These are phyloP conservation scores for Corynorhinus townsendii DNA, from an alignment of 2,113 vertebrate genomes.

Conservation along the genomic window DNA sequence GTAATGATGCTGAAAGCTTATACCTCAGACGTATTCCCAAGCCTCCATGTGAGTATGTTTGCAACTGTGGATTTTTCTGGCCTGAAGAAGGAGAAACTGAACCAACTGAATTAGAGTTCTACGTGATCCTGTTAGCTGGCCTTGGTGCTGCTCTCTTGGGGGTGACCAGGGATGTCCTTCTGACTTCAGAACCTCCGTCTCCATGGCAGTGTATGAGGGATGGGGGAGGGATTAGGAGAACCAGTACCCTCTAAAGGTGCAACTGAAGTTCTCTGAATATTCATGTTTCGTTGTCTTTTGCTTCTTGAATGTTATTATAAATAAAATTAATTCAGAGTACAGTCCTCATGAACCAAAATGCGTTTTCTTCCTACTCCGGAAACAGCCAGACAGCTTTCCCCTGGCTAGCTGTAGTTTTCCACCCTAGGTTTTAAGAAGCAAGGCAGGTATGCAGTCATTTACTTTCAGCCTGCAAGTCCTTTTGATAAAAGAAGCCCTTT, in stretches of 20 bases:
- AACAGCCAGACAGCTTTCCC: not conserved
- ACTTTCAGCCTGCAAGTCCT: slow-evolving; percentile 64
- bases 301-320: not conserved
- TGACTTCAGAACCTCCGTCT: not conserved
- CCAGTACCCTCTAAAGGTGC: not conserved
- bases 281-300: not conserved
- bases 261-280: not conserved
- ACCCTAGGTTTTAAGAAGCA: slow-evolving; percentile 61
- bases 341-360: not conserved
- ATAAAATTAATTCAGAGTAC: slow-evolving; percentile 8
- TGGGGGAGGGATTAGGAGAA: not conserved
- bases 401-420: not conserved
- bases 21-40: not conserved
- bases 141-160: not conserved
- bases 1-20: not conserved
- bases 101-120: not conserved
- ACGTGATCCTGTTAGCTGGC: not conserved
- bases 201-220: accelerated
- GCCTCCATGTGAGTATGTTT: not conserved
- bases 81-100: not conserved
- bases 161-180: accelerated
- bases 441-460: slow-evolving; percentile 64
- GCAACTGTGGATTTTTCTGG: not conserved
- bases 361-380: not conserved
- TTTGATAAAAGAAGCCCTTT: slow-evolving; percentile 71